A percentile compares a stretch with the other conserved stretches of the same genome.
Evolutionary conservation across 35 echinoderm and acorn worm species (phyloP).

Genomic region (Ophioderma brevispina): DNA sequence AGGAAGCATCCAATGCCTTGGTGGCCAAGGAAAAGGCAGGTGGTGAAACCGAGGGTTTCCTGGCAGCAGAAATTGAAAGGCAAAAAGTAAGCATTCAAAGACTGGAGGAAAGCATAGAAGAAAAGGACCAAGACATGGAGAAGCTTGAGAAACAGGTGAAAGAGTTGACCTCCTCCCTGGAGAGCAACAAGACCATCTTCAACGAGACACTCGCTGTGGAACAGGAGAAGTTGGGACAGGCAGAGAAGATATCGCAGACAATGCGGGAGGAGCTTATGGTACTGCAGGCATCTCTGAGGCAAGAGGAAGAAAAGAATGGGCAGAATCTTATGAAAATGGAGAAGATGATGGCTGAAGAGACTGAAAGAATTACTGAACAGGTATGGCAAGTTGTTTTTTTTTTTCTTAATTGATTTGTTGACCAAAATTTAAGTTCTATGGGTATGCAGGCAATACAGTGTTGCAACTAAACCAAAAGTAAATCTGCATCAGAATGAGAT

Average conservation of each 20-base stretch:
- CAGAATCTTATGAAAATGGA: background rate
- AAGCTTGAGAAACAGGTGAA: background rate
- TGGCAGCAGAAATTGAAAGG: background rate
- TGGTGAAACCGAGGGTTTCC: too few species aligned
- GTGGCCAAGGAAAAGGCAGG: too few species aligned
- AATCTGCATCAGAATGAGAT: too few species aligned
- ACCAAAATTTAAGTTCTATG: too few species aligned
- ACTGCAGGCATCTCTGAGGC: background rate
- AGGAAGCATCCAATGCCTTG: too few species aligned
- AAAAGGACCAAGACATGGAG: background rate
- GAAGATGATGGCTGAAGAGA: background rate
- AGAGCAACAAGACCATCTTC: background rate
- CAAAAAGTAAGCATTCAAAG: background rate
- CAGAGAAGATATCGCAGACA: background rate
- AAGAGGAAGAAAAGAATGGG: background rate
- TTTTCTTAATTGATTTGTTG: too few species aligned
- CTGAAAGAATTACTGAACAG: background rate
- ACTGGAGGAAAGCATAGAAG: background rate
- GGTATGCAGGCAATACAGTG: too few species aligned
- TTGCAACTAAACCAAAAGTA: too few species aligned
- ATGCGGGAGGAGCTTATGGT: background rate
- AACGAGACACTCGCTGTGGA: background rate
- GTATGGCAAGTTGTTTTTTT: too few species aligned
- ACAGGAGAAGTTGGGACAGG: background rate
- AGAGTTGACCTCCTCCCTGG: background rate